These are phyloP conservation scores for Luehdorfia chinensis DNA, from an alignment of 1,140 invertebrate genomes.

Conservation along the genomic window DNA sequence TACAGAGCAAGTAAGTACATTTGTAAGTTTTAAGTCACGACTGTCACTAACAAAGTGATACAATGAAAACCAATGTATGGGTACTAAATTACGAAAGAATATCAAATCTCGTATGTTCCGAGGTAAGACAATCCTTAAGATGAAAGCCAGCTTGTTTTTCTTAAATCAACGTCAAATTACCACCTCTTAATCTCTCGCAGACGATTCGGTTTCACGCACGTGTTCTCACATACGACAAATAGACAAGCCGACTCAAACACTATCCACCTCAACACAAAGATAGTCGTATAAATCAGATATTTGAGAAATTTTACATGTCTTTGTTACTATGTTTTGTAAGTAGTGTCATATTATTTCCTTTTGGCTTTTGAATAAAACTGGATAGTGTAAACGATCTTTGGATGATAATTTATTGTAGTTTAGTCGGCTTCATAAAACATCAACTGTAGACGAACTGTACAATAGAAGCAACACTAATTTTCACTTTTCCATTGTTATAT, in stretches of 20 bases:
- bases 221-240: conserved; percentile 44
- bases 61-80: conserved; percentile 1
- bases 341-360: conserved; percentile 53
- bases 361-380: conserved; percentile 44
- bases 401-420: conserved; percentile 1
- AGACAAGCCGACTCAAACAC: conserved; percentile 42
- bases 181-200: conserved; percentile 69
- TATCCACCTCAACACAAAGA: conserved; percentile 40
- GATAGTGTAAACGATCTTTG: conserved; percentile 53
- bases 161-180: conserved; percentile 76
- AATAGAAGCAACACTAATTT: too few species aligned
- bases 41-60: conserved; percentile 15
- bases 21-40: conserved; percentile 8
- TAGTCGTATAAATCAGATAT: conserved; percentile 64
- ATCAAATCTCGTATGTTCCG: conserved; percentile 17
- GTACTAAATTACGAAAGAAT: conserved; percentile 13
- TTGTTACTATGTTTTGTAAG: conserved; percentile 53
- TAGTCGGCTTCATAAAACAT: background rate
- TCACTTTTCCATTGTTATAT: background rate
- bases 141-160: conserved; percentile 54
- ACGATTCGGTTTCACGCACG: conserved; percentile 68
- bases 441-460: background rate
- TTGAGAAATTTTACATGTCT: conserved; percentile 70
- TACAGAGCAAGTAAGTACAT: conserved; percentile 10
- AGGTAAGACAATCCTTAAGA: conserved; percentile 65